A percentile compares a stretch with the other conserved stretches of the same genome.
These are phyloP conservation scores for Mesoclemmys tuberculata DNA, from an alignment of 2,113 vertebrate genomes.

Conservation along the genomic window DNA sequence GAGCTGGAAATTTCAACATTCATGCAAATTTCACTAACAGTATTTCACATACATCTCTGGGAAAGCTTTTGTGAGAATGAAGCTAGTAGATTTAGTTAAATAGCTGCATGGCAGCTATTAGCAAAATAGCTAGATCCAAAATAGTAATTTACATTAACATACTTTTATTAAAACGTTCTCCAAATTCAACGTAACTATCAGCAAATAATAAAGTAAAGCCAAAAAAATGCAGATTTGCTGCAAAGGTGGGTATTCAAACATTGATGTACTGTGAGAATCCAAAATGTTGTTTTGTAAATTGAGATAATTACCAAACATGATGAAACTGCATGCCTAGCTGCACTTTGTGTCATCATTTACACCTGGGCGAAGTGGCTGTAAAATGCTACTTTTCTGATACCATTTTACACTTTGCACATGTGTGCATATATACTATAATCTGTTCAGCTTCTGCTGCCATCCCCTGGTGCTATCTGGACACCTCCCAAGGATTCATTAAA, in stretches of 20 bases:
- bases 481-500: background rate
- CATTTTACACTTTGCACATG: background rate
- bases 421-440: background rate
- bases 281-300: background rate
- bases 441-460: background rate
- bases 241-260: background rate
- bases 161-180: slow-evolving; percentile 50
- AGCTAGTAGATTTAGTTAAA: slow-evolving; percentile 68
- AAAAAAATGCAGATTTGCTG: background rate
- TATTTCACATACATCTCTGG: slow-evolving; percentile 54
- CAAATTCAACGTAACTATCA: slow-evolving; percentile 57
- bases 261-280: background rate
- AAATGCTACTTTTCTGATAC: background rate
- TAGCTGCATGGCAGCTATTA: slow-evolving; percentile 67
- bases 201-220: slow-evolving; percentile 55
- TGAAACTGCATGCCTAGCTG: background rate
- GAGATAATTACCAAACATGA: background rate
- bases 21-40: slow-evolving; percentile 43
- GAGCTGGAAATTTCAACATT: slow-evolving; percentile 61
- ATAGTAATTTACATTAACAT: slow-evolving; percentile 68
- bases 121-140: slow-evolving; percentile 62
- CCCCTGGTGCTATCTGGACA: background rate
- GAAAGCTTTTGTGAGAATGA: slow-evolving; percentile 65
- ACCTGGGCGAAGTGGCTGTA: background rate
- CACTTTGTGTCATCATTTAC: background rate